Base-by-base conservation (phyloP, 2,797 vertebrate genomes). In the Oryzias sinensis region DNA sequence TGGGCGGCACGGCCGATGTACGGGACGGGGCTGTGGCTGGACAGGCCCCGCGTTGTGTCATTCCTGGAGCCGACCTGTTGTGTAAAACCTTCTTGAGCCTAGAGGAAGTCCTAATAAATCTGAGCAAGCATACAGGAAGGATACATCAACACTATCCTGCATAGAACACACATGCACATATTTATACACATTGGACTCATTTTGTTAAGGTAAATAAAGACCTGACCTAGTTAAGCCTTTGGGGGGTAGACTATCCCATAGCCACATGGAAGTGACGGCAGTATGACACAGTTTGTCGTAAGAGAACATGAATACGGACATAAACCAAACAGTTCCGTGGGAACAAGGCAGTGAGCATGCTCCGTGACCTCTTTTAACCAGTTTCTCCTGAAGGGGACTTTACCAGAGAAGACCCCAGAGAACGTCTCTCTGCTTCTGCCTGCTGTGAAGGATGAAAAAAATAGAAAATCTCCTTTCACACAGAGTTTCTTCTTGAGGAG, bases 271-370 rank as follows among this genome's bases (percentile, higher is more conserved):
- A 85, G 17, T 87, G 82, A 79, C 76, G 55, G 74, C 55, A 57
- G 55, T 76, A 58, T 89, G 90, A 93, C 83, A 71, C 70, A 74
- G 73, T 65, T 64, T 5, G 17, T 48, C 70, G 81, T 76, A 83
- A 80, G 79, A 74, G 59, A 73, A 82, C 80, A 70, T 72, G 82
- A 85, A 73, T 37, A 43, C 71, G 67, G 80, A 61, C 43, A 52
- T 29, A 69, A 67, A 73, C 82, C 49, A 3, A 63, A 17, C 27
- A 68, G 29, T 68, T 83, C 85, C 90, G 89, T 93, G 91, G 92
- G 91, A 93, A 93, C 89, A 67, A 20, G 8, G 14, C 63, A 78
- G 56, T 42, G 81, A 85, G 83, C 85, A 89, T 90, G 87, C 89
- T 83, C 85, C 5, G 49, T 75, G 65, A 85, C 60, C 85, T 73